Conservation (phyloP, 2,888 invertebrate genomes). For the Pollenia angustigena region DNA sequence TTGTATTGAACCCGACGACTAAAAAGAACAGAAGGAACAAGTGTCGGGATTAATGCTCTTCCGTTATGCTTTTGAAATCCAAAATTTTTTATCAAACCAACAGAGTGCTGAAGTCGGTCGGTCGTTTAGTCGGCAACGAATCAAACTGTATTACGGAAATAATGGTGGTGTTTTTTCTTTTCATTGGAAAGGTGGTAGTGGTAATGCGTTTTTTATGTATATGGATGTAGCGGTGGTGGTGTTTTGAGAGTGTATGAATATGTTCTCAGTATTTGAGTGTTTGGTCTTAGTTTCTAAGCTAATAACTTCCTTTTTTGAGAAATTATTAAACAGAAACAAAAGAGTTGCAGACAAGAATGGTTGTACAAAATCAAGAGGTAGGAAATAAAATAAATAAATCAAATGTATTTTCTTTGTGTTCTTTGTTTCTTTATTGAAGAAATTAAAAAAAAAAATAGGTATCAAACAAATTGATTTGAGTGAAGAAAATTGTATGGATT, state of each 20-base stretch:
- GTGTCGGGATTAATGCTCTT: slow-evolving; percentile 78
- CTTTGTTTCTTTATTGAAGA: slow-evolving; percentile 11
- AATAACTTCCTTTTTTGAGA: slow-evolving; percentile 68
- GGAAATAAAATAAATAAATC: slow-evolving; percentile 72
- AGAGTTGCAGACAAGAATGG: slow-evolving; percentile 73
- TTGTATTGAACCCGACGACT: background rate
- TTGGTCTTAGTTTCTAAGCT: slow-evolving; percentile 55
- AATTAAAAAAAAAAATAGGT: slow-evolving; percentile 32
- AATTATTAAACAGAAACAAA: slow-evolving; percentile 70
- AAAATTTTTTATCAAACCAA: slow-evolving; percentile 21
- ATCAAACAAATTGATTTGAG: slow-evolving; percentile 61
- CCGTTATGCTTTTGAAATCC: slow-evolving; percentile 76
- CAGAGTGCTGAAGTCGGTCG: slow-evolving; percentile 74
- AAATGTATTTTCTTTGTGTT: slow-evolving; percentile 40
- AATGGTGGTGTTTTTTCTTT: slow-evolving; percentile 4
- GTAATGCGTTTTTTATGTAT: background rate
- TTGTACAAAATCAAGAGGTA: slow-evolving; percentile 73
- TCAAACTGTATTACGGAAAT: background rate
- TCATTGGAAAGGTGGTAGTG: background rate
- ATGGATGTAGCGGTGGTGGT: background rate
- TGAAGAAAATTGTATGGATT: background rate
- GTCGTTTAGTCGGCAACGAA: slow-evolving; percentile 17
- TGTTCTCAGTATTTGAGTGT: slow-evolving; percentile 8
- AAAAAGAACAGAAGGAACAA: slow-evolving; percentile 75
- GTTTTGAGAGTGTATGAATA: background rate